These are phyloP conservation scores for Coptotermes formosanus DNA, from an alignment of 1,140 invertebrate species.

Conservation along the genomic window DNA sequence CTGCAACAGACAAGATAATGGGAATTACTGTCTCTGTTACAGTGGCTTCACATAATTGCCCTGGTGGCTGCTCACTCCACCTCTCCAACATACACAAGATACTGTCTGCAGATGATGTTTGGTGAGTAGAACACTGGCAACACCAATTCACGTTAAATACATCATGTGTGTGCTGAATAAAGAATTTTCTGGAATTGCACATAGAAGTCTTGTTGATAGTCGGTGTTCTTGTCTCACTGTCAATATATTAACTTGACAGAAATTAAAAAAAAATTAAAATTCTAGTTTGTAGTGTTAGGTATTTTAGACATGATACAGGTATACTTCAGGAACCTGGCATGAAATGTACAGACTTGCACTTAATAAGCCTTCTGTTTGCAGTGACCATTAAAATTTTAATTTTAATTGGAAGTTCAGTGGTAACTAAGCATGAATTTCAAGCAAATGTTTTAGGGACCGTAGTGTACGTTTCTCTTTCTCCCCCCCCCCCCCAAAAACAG, in stretches of 20 bases:
- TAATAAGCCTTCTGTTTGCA: no score
- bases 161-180: no score
- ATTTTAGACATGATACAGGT: no score
- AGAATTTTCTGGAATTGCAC: no score
- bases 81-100: neutral
- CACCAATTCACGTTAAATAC: no score
- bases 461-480: neutral
- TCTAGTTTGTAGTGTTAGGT: no score
- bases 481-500: neutral
- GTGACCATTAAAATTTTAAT: neutral
- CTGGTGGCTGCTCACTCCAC: slow-evolving; percentile 31
- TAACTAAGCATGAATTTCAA: neutral
- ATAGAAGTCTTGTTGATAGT: no score
- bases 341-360: no score
- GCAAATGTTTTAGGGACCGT: neutral
- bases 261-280: no score
- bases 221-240: no score
- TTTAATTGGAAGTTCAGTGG: neutral
- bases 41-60: slow-evolving; percentile 45
- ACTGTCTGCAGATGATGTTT: neutral
- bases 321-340: no score
- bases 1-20: slow-evolving; percentile 43
- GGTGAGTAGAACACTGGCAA: neutral
- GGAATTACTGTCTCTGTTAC: slow-evolving; percentile 36
- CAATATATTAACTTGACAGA: no score